Conservation (phyloP, 2,113 vertebrate species). For the Strix uralensis region DNA sequence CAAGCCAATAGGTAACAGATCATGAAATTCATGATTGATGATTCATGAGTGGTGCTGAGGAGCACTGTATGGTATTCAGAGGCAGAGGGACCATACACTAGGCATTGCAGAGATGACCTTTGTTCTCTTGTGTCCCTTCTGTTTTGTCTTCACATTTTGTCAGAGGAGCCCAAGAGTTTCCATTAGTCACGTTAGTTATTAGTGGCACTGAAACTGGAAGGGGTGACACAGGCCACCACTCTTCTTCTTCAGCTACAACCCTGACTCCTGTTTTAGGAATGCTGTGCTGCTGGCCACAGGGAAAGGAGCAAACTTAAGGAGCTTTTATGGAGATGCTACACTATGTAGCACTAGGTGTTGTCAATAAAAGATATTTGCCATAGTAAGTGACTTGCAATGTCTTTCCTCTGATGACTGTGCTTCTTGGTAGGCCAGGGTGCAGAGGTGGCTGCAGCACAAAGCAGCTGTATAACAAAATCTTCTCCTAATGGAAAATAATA, state of each 20-base stretch:
- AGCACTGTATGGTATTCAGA: accelerated
- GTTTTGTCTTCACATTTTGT: neutral
- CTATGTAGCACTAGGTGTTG: neutral
- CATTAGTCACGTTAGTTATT: accelerated
- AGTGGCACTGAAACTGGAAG: neutral
- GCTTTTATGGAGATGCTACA: neutral
- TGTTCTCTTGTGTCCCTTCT: neutral
- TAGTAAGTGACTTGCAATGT: neutral
- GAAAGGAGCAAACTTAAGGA: neutral
- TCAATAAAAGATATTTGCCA: neutral
- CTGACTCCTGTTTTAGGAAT: neutral
- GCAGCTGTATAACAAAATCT: neutral
- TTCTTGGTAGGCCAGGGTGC: neutral
- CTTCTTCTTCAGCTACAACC: neutral
- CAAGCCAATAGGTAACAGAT: neutral
- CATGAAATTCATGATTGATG: neutral
- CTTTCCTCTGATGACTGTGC: neutral
- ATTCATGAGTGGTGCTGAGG: neutral
- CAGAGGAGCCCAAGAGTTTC: neutral
- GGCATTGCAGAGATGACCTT: neutral
- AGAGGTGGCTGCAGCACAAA: neutral
- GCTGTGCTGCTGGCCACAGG: neutral
- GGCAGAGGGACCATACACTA: neutral
- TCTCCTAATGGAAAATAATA: neutral
- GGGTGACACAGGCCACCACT: neutral